Evolutionary conservation across 2,888 invertebrate species (phyloP).

Genomic region (Hirtodrosophila duncani): DNA sequence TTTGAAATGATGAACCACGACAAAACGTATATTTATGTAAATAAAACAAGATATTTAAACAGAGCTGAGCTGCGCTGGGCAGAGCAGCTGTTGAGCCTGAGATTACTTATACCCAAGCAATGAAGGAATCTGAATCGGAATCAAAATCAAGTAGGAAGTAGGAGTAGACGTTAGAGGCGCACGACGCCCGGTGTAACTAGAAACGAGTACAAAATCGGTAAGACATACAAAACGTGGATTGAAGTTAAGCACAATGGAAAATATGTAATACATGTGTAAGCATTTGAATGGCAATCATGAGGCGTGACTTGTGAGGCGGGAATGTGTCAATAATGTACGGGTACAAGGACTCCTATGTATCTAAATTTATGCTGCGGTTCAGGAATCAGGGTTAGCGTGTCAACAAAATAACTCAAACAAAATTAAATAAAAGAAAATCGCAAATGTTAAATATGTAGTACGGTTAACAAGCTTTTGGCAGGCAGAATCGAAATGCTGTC

Average conservation of each 20-base stretch:
- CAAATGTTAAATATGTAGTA: constrained; percentile 32
- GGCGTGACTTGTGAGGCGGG: too few relatives aligned
- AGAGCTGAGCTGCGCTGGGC: constrained; percentile 46
- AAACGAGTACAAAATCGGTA: constrained; percentile 62
- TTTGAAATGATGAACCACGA: constrained; percentile 33
- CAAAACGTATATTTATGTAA: constrained; percentile 32
- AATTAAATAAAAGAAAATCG: constrained; percentile 12
- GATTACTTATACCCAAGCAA: constrained; percentile 37
- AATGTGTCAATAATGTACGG: too few relatives aligned
- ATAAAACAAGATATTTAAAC: constrained; percentile 36
- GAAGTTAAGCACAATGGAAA: constrained; percentile 22
- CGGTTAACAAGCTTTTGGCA: constrained; percentile 33
- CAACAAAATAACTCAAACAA: constrained; percentile 37
- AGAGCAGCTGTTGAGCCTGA: constrained; percentile 20
- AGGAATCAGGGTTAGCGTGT: constrained; percentile 37
- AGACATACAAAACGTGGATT: constrained; percentile 26
- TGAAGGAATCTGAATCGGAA: too few relatives aligned
- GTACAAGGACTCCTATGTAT: constrained; percentile 3
- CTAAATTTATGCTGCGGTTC: too few relatives aligned
- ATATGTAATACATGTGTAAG: neutral
- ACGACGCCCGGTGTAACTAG: constrained; percentile 75
- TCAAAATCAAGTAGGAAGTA: constrained; percentile 42
- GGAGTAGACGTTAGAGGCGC: constrained; percentile 62
- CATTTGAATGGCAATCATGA: constrained; percentile 1
- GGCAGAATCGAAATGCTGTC: constrained; percentile 6